Conservation (phyloP, 1,140 invertebrate species). For the Drosophila ironensis region DNA sequence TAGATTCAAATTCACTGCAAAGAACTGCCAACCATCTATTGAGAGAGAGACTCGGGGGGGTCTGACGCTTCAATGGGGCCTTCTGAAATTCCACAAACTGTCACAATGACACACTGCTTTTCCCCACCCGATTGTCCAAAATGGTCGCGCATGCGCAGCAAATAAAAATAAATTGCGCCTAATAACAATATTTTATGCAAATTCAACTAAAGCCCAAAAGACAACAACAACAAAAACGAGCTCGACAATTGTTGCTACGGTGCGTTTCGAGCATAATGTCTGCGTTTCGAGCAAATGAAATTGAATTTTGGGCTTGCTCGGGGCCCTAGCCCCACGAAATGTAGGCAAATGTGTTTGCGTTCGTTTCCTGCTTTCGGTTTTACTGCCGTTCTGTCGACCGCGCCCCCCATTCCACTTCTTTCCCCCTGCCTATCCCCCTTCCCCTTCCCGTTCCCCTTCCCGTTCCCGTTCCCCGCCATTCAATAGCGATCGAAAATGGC, state of each 20-base stretch:
- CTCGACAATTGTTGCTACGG: slow-evolving; percentile 59
- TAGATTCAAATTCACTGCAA: too few species aligned
- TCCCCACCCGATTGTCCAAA: slow-evolving; percentile 24
- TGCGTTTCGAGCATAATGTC: slow-evolving; percentile 49
- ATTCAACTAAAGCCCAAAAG: slow-evolving; percentile 39
- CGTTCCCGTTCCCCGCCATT: not conserved
- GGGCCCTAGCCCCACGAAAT: slow-evolving; percentile 15
- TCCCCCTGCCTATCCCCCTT: slow-evolving; percentile 19
- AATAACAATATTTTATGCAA: slow-evolving; percentile 75
- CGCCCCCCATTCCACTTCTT: too few species aligned
- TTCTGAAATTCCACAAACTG: slow-evolving; percentile 45
- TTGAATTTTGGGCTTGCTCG: slow-evolving; percentile 60
- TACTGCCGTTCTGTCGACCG: too few species aligned
- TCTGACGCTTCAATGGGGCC: slow-evolving; percentile 32
- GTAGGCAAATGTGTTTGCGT: slow-evolving; percentile 58
- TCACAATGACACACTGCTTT: slow-evolving; percentile 5
- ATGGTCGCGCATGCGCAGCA: slow-evolving; percentile 71
- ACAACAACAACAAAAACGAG: slow-evolving; percentile 15
- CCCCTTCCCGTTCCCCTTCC: not conserved
- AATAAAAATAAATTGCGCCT: slow-evolving; percentile 74
- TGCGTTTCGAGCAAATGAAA: slow-evolving; percentile 44
- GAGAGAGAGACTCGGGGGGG: too few species aligned
- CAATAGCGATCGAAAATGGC: slow-evolving; percentile 48
- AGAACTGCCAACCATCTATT: too few species aligned
- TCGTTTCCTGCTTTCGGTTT: slow-evolving; percentile 72